Conservation (phyloP, 2,797 vertebrate genomes). For the Lacerta agilis region DNA sequence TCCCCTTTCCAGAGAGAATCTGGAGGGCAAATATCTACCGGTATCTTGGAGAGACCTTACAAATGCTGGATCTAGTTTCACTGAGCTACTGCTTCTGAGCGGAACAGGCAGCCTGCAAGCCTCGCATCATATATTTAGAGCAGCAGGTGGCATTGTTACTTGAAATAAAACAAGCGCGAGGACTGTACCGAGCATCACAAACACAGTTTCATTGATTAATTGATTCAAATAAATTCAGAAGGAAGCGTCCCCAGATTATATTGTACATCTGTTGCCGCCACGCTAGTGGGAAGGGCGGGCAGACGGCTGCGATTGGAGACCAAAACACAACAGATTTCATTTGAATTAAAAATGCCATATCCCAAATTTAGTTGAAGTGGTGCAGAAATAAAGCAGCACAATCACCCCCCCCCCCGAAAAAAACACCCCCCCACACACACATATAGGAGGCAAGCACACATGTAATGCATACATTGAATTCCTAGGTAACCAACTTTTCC, state of each 20-base stretch:
- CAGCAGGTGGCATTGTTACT: slow-evolving; percentile 44
- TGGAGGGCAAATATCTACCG: background rate
- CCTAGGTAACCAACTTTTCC: background rate
- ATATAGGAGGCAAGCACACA: background rate
- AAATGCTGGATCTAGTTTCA: background rate
- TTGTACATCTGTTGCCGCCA: slow-evolving; percentile 1
- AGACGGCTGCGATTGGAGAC: background rate
- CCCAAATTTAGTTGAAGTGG: background rate
- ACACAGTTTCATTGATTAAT: slow-evolving; percentile 32
- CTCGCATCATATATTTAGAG: slow-evolving; percentile 15
- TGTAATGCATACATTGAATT: background rate
- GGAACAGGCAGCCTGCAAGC: background rate
- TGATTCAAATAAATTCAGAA: slow-evolving; percentile 48
- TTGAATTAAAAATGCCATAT: background rate
- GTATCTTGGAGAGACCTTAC: background rate
- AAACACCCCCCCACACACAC: background rate
- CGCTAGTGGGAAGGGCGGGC: background rate
- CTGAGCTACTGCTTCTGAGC: background rate
- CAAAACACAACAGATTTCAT: slow-evolving; percentile 32
- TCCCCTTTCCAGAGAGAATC: background rate
- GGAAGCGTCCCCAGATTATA: slow-evolving; percentile 14
- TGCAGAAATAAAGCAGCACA: background rate
- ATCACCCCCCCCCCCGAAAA: background rate
- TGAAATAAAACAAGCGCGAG: slow-evolving; percentile 49
- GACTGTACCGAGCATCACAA: background rate